Conservation (phyloP, 2,888 invertebrate genomes). For the Cheilosia soror region DNA sequence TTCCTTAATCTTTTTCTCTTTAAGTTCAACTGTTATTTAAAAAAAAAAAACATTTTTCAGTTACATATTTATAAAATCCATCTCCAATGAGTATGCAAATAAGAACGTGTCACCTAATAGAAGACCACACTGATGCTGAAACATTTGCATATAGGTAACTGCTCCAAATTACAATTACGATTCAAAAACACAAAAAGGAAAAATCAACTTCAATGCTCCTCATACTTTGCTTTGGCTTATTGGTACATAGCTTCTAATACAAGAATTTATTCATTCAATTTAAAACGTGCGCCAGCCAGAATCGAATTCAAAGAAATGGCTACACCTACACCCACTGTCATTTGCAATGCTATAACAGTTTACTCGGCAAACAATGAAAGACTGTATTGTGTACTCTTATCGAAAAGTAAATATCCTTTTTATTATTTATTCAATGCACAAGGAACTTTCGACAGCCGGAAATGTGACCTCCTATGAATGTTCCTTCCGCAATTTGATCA, state of each 20-base stretch:
- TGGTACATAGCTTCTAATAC: not conserved
- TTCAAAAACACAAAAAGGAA: not conserved
- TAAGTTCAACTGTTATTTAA: no score
- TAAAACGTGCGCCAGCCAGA: conserved; percentile 27
- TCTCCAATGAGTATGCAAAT: no score
- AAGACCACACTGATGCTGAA: no score
- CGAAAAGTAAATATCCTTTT: conserved; percentile 49
- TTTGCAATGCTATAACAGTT: conserved; percentile 20
- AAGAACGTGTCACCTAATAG: no score
- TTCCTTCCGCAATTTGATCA: conserved; percentile 61
- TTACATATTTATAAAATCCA: no score
- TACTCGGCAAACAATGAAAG: conserved; percentile 11
- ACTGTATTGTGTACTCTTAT: conserved; percentile 29
- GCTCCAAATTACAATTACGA: not conserved
- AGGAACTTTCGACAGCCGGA: conserved; percentile 42
- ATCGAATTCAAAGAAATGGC: conserved; percentile 12
- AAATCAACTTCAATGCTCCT: conserved; percentile 10
- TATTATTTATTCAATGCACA: conserved; percentile 63
- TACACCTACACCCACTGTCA: not conserved
- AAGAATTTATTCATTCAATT: conserved; percentile 47
- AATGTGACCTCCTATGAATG: conserved; percentile 55
- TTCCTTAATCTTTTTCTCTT: no score
- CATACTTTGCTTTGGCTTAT: not conserved
- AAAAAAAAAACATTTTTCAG: no score
- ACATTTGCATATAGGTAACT: no score